Conservation (phyloP, 2,113 vertebrate species). For the Proteles cristata region DNA sequence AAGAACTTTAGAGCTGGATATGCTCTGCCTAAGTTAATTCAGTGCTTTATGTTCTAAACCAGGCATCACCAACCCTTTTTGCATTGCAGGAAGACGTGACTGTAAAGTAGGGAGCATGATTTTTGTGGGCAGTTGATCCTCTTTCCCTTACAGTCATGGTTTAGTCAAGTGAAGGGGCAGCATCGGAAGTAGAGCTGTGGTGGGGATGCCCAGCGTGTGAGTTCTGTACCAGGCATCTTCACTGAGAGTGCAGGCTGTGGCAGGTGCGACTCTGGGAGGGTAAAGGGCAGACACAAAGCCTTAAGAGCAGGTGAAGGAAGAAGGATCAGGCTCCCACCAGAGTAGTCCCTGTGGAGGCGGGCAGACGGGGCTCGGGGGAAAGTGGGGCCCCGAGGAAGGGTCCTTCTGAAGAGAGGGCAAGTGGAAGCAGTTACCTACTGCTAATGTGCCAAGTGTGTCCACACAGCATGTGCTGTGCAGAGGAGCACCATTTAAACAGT, state of each 20-base stretch:
- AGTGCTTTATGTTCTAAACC: conserved; percentile 64
- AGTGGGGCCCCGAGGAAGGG: background rate
- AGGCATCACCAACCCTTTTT: conserved; percentile 30
- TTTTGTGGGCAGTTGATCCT: background rate
- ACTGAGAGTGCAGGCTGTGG: background rate
- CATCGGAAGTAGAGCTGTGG: background rate
- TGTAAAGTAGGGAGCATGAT: background rate
- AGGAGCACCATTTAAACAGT: background rate
- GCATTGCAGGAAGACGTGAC: background rate
- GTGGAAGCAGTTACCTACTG: background rate
- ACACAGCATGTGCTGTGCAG: background rate
- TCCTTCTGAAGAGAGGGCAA: background rate
- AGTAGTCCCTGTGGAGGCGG: background rate
- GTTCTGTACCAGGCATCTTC: background rate
- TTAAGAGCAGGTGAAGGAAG: background rate
- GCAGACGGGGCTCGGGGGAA: background rate
- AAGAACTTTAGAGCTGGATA: conserved; percentile 24
- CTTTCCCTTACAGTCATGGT: background rate
- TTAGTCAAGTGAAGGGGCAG: background rate
- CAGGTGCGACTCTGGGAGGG: background rate
- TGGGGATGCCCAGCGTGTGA: background rate
- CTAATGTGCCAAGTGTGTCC: conserved; percentile 44
- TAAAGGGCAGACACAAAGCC: background rate
- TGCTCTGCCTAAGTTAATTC: conserved; percentile 44
- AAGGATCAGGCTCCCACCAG: background rate